Evolutionary conservation across 2,888 invertebrate species (phyloP), one percentile per base, ranked within the genome.

Genomic region (Nomada goodeniana): DNA sequence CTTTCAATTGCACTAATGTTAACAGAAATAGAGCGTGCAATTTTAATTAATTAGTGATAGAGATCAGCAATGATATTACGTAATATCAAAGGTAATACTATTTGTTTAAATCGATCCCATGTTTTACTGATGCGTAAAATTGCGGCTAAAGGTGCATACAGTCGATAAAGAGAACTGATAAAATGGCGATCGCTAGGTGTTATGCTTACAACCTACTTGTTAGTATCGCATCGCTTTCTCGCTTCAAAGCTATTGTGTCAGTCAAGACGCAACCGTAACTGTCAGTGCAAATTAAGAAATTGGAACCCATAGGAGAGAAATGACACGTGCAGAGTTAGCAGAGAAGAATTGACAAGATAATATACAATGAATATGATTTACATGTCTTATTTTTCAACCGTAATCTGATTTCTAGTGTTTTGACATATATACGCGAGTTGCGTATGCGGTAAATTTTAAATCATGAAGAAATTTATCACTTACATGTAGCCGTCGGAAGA

Each of bases 181-280:
- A 86, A 86, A 87, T 87, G 86, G 86, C 87, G 83, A 55, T 76
- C 36, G 15, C 20, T 55, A 60, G 82, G 68, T 80, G 72, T 81
- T 78, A 60, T 72, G 72, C 72, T 47, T 15, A 47, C 47, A 47
- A 47, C 47, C 47, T 36, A 36, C 36, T 47, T 47, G 47, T 80
- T 85, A 72, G 73, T 65, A 72, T 69, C 29, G 55, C 29, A 23
- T 47, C 74, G 20, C 60, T 59, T 60, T 77, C 18, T 72, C 36
- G n/a, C 57, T 11, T 5, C n/a, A 20, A 73, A 59, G 36, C 60
- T 59, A 52, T 67, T 26, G 55, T 57, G 42, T 69, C 44, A 59
- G 64, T 78, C 11, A 59, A 76, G 13, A 36, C 50, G 15, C 29
- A 65, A 11, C 52, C n/a, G 11, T 9, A 69, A 57, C 52, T 76